Evolutionary conservation across 1,140 invertebrate species (phyloP).

Genomic region (Pomacea maculata): DNA sequence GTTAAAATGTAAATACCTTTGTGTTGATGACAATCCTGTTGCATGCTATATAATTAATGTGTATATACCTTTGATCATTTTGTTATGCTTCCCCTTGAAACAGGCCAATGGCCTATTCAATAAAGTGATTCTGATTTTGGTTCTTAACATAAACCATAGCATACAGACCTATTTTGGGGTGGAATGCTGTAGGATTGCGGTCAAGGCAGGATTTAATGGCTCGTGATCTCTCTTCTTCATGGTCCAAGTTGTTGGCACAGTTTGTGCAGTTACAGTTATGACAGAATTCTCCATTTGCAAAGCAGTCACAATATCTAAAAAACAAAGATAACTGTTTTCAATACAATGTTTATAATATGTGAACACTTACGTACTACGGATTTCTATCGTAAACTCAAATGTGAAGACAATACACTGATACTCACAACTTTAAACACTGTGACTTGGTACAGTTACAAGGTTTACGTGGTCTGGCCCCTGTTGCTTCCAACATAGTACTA

Average conservation of each 20-base stretch:
- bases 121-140: not conserved
- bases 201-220: slow-evolving; percentile 94
- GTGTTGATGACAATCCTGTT: too few relatives aligned
- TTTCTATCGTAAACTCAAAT: slow-evolving; percentile 75
- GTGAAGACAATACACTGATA: slow-evolving; percentile 64
- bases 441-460: slow-evolving; percentile 99
- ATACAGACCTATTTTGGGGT: slow-evolving; percentile 95
- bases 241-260: slow-evolving; percentile 96
- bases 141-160: not conserved
- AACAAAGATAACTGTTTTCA: slow-evolving; percentile 28
- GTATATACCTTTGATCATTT: too few relatives aligned
- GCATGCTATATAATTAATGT: too few relatives aligned
- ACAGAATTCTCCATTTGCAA: slow-evolving; percentile 99
- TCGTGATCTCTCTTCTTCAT: slow-evolving; percentile 93
- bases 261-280: slow-evolving; percentile 98
- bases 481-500: slow-evolving; percentile 69
- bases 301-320: slow-evolving; percentile 96
- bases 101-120: too few relatives aligned
- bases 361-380: too few relatives aligned
- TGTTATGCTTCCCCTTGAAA: too few relatives aligned
- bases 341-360: too few relatives aligned
- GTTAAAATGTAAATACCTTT: too few relatives aligned
- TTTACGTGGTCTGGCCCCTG: slow-evolving; percentile 84
- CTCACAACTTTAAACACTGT: slow-evolving; percentile 95
- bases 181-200: slow-evolving; percentile 93